Evolutionary conservation across 2,113 vertebrate genomes (phyloP), one percentile per base, ranked within the genome.

Genomic region (Pachypanchax playfairii): DNA sequence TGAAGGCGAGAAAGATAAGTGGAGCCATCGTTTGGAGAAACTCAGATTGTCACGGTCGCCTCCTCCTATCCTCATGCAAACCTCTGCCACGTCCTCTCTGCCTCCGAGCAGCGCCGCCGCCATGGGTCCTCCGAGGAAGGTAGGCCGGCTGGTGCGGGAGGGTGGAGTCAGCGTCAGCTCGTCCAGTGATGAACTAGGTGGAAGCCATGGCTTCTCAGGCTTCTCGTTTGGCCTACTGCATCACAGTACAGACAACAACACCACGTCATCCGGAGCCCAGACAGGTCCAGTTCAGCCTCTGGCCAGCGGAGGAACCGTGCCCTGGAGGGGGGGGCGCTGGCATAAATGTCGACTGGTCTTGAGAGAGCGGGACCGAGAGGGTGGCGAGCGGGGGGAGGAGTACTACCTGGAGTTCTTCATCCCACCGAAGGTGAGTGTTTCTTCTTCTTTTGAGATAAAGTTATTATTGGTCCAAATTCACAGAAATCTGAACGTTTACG

Each of bases 351-450:
- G 95, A 1, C 88, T 97, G 50, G 91, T 94, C 61, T 90, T 97
- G 46, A 82, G 90, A 64, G 94, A 93, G 44, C 73, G 92, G 62
- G 93, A 93, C 69, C 65, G 87, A 15, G 91, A 92, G 3, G 89
- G 89, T 4, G 78, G 38, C 2, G 88, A 92, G 76, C 78, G 91
- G 63, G 89, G 90, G 50, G 86, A 94, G 74, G 94, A 94, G 60
- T 94, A 92, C 80, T 93, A 94, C 51, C 67, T 97, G 89, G 95
- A 97, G 61, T 95, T 97, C 90, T 97, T 94, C 81, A 91, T 96
- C 48, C 95, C 95, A 6, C 95, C 95, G 4, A 97, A 97, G 90
- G 95, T 95, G 68, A 91, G 90, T 35, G 4, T 46, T 24, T 46
- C 18, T 20, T 21, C 18, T 21, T 48, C 20, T 22, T 44, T 8